Evolutionary conservation across 2,888 invertebrate genomes (phyloP).

Genomic region (Yponomeuta evonymella): DNA sequence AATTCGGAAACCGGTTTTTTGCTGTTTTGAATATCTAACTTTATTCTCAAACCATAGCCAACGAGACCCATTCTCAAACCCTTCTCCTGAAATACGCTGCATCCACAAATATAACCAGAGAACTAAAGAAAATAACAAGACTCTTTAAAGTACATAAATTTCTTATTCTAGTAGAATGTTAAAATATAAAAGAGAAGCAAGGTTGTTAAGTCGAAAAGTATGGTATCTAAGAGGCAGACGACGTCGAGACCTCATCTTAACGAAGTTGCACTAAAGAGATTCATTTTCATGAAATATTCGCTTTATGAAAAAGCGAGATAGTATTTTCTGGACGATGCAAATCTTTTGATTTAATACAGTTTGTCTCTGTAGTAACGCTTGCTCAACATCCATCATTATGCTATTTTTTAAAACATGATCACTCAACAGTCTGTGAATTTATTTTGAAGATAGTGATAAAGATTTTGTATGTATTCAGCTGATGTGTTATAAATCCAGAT

Average conservation of each 20-base stretch:
- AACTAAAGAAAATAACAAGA: background rate
- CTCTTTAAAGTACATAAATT: background rate
- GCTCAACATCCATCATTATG: too few species aligned
- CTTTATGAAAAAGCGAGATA: conserved; percentile 28
- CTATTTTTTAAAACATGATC: too few species aligned
- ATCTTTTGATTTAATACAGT: conserved; percentile 47
- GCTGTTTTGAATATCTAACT: background rate
- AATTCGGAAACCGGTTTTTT: too few species aligned
- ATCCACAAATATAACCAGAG: background rate
- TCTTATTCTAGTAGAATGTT: background rate
- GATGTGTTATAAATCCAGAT: too few species aligned
- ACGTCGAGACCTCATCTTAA: conserved; percentile 27
- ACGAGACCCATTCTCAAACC: background rate
- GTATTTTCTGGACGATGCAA: conserved; percentile 34
- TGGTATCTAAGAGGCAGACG: background rate
- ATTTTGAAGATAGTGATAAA: too few species aligned
- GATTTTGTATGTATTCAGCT: too few species aligned
- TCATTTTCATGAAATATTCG: conserved; percentile 43
- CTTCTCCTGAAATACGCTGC: background rate
- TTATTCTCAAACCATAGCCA: background rate
- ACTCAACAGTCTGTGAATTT: too few species aligned
- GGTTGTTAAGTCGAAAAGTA: conserved; percentile 4
- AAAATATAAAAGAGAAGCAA: background rate
- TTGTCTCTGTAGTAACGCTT: background rate
- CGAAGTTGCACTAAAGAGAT: conserved; percentile 55